Conservation (phyloP, 2,113 vertebrate species). For the Morone chrysops region DNA sequence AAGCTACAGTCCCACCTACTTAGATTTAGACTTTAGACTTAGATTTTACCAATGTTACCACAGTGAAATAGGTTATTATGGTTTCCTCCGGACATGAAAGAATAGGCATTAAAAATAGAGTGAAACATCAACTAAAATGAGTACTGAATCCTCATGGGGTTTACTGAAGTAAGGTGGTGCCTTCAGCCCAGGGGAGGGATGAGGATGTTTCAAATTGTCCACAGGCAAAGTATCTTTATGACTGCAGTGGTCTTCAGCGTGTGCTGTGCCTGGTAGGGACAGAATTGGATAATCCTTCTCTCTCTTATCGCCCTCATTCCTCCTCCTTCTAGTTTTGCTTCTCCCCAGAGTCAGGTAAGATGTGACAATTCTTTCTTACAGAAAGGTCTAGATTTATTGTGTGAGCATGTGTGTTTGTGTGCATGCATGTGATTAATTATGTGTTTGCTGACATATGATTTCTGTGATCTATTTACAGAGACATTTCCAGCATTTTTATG, state of each 20-base stretch:
- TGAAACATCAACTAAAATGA: slow-evolving; percentile 52
- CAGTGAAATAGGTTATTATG: slow-evolving; percentile 51
- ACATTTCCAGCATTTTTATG: slow-evolving; percentile 22
- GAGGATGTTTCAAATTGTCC: slow-evolving; percentile 53
- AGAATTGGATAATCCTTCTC: slow-evolving; percentile 52
- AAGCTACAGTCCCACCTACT: slow-evolving; percentile 52
- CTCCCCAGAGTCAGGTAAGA: slow-evolving; percentile 56
- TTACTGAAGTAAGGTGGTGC: slow-evolving; percentile 30
- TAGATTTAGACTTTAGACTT: no score
- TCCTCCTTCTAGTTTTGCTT: slow-evolving; percentile 41
- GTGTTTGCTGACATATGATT: slow-evolving; percentile 1
- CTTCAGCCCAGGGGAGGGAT: slow-evolving; percentile 17
- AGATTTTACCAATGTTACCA: slow-evolving; percentile 33
- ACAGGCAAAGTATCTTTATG: slow-evolving; percentile 29
- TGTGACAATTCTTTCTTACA: slow-evolving; percentile 42
- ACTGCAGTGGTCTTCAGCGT: slow-evolving; percentile 24
- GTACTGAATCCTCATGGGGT: slow-evolving; percentile 35
- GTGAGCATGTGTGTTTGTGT: slow-evolving; percentile 5
- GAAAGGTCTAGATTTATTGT: slow-evolving; percentile 34
- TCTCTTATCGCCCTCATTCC: slow-evolving; percentile 51
- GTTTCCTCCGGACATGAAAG: slow-evolving; percentile 46
- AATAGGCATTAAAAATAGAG: slow-evolving; percentile 55
- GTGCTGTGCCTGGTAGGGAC: slow-evolving; percentile 40
- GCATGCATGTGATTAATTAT: slow-evolving; percentile 29
- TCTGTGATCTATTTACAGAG: slow-evolving; percentile 25